Percentiles rank a stretch among this genome's conserved stretches.
phyloP scores from a whole-genome alignment of 2,113 vertebrate species.

The Daubentonia madagascariensis region DNA sequence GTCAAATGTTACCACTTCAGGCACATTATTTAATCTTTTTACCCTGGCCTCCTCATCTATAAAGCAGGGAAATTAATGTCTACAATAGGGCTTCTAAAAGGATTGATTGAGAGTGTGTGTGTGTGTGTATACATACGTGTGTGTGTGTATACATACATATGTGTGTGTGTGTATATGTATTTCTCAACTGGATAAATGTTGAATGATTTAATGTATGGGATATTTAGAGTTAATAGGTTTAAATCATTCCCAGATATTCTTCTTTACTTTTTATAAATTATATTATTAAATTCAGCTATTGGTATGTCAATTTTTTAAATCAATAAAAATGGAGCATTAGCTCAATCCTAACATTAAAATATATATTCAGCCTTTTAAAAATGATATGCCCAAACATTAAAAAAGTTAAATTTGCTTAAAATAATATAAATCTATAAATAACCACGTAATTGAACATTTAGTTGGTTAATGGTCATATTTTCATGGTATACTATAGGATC shows the following conservation, averaged over 20 bases:
- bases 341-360: background rate
- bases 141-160: background rate
- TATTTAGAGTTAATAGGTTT: background rate
- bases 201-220: background rate
- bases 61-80: background rate
- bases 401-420: background rate
- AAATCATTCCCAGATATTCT: background rate
- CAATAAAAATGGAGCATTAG: background rate
- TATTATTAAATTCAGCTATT: background rate
- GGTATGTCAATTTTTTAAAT: slow-evolving; percentile 1
- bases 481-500: background rate
- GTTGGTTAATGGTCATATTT: background rate
- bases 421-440: background rate
- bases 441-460: background rate
- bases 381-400: background rate
- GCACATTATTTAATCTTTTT: background rate
- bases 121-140: too few species aligned
- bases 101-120: background rate
- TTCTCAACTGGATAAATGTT: background rate
- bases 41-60: background rate
- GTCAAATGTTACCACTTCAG: background rate
- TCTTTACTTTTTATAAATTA: background rate
- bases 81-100: background rate
- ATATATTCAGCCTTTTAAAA: background rate
- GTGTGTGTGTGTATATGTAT: background rate